Evolutionary conservation across 2,888 invertebrate genomes (phyloP).

Genomic region (Panorpa germanica): DNA sequence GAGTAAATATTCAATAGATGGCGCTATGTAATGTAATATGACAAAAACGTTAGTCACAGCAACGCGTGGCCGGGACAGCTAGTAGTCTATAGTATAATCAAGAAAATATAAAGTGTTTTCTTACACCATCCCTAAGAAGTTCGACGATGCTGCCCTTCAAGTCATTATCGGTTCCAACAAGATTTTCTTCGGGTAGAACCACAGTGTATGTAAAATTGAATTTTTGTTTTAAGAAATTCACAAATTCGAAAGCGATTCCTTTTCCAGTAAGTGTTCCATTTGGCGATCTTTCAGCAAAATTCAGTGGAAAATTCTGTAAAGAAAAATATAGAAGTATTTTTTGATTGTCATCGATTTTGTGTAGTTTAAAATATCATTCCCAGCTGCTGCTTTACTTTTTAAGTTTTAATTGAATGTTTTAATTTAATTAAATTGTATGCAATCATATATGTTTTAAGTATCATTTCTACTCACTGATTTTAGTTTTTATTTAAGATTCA

Average conservation of each 20-base stretch:
- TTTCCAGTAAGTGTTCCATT: constrained; percentile 37
- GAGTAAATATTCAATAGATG: too few species aligned
- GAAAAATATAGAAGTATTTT: constrained; percentile 9
- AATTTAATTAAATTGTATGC: too few species aligned
- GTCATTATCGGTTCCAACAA: constrained; percentile 30
- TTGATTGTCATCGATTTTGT: constrained; percentile 20
- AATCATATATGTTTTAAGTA: too few species aligned
- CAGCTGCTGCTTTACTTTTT: constrained; percentile 14
- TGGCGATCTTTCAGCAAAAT: constrained; percentile 26
- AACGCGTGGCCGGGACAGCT: too few species aligned
- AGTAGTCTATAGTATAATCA: too few species aligned
- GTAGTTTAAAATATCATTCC: too few species aligned
- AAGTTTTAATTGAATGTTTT: constrained; percentile 14
- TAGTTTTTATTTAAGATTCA: background rate
- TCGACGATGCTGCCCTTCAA: constrained; percentile 40
- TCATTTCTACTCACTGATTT: too few species aligned
- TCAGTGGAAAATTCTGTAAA: constrained; percentile 40
- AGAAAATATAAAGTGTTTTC: too few species aligned
- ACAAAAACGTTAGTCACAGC: too few species aligned
- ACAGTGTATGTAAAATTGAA: constrained; percentile 60
- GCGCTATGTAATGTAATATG: too few species aligned
- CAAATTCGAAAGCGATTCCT: constrained; percentile 54
- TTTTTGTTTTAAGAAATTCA: constrained; percentile 44
- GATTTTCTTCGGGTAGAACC: constrained; percentile 37
- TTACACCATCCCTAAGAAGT: constrained; percentile 37